These are phyloP conservation scores for Amphipoea lucens DNA, from an alignment of 2,888 invertebrate species.

Conservation along the genomic window DNA sequence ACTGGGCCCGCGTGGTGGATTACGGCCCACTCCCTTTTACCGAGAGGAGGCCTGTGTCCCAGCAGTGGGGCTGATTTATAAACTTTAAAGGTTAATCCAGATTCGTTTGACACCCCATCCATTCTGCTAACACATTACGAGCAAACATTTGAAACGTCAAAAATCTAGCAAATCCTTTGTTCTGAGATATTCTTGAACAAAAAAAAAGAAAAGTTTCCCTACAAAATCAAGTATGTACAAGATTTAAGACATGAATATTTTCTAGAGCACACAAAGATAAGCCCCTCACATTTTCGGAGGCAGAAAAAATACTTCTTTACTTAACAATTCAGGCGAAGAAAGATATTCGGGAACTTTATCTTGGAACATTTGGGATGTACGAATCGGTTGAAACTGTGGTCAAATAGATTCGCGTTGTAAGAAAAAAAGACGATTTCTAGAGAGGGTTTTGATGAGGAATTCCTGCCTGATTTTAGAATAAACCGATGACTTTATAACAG, in stretches of 20 bases:
- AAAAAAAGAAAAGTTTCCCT: slow-evolving; percentile 46
- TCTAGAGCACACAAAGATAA: slow-evolving; percentile 62
- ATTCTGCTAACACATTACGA: background rate
- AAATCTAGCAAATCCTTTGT: slow-evolving; percentile 41
- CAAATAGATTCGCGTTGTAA: background rate
- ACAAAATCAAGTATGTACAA: slow-evolving; percentile 54
- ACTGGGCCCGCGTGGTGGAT: too few species aligned
- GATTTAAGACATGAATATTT: slow-evolving; percentile 67
- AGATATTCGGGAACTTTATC: slow-evolving; percentile 60
- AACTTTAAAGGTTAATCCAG: background rate
- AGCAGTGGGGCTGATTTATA: too few species aligned
- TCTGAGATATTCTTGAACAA: slow-evolving; percentile 60
- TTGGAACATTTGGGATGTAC: slow-evolving; percentile 44
- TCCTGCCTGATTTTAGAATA: background rate
- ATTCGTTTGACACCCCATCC: background rate
- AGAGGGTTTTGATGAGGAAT: background rate
- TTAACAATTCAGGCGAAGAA: slow-evolving; percentile 59
- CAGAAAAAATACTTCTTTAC: slow-evolving; percentile 58
- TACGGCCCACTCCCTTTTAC: too few species aligned
- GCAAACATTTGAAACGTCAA: slow-evolving; percentile 25
- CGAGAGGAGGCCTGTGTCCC: too few species aligned
- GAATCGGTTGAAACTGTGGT: slow-evolving; percentile 19
- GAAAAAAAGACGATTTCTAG: background rate
- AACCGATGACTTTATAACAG: background rate
- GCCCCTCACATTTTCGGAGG: slow-evolving; percentile 59